phyloP scores from a whole-genome alignment of 2,888 invertebrate species.

The Nymphalis c-album region DNA sequence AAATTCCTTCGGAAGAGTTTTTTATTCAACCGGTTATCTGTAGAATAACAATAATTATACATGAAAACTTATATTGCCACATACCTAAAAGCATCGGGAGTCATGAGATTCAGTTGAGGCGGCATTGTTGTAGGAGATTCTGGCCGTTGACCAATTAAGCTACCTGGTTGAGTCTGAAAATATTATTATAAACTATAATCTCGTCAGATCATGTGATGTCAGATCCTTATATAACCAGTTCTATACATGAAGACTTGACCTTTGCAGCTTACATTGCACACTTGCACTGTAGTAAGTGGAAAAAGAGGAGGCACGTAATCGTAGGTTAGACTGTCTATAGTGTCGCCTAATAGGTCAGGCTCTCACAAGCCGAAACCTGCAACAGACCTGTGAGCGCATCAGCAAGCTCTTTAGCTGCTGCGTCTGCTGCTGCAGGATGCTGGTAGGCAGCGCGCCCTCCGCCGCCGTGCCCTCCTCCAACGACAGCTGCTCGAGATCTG shows the following conservation, averaged over 20 bases:
- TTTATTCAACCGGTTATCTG: too few species aligned
- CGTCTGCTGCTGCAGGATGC: slow-evolving; percentile 75
- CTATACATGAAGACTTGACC: too few species aligned
- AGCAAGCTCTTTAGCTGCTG: slow-evolving; percentile 76
- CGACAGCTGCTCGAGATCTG: slow-evolving; percentile 39
- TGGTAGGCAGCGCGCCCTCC: slow-evolving; percentile 52
- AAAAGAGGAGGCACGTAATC: too few species aligned
- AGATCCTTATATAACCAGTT: neutral
- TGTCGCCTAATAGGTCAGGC: too few species aligned
- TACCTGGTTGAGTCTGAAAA: slow-evolving; percentile 64
- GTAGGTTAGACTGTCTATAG: too few species aligned
- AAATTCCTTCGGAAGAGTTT: too few species aligned
- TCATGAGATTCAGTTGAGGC: slow-evolving; percentile 87
- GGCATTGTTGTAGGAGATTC: slow-evolving; percentile 63
- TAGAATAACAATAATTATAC: too few species aligned
- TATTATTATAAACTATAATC: too few species aligned
- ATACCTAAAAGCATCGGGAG: slow-evolving; percentile 90
- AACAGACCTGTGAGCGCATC: slow-evolving; percentile 69
- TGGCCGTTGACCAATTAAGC: slow-evolving; percentile 59
- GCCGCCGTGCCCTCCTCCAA: slow-evolving; percentile 51
- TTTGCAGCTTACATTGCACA: too few species aligned
- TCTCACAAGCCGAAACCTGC: slow-evolving; percentile 52
- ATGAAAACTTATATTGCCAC: neutral
- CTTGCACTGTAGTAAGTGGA: too few species aligned
- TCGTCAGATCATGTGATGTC: neutral